These are phyloP conservation scores for Drosophila recens DNA, from an alignment of 2,888 invertebrate species.

Conservation along the genomic window DNA sequence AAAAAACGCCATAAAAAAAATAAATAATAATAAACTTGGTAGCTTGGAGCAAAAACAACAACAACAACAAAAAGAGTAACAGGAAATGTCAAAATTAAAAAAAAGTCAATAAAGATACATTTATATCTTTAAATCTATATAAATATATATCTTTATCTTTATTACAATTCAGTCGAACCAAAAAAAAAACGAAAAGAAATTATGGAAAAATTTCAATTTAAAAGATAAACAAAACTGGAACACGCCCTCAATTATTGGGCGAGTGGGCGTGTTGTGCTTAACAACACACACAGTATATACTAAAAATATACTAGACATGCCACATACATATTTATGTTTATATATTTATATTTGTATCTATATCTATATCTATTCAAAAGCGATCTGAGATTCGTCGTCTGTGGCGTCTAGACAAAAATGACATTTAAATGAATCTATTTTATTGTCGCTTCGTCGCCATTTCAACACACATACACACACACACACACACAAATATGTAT, in stretches of 20 bases:
- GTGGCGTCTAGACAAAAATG: slow-evolving; percentile 80
- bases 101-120: neutral
- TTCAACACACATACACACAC: slow-evolving; percentile 25
- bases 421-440: slow-evolving; percentile 83
- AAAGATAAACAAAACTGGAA: slow-evolving; percentile 44
- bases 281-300: slow-evolving; percentile 4
- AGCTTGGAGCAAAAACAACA: slow-evolving; percentile 17
- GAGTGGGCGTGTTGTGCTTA: slow-evolving; percentile 56
- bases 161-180: slow-evolving; percentile 18
- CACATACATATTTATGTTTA: slow-evolving; percentile 20
- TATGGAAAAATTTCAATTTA: slow-evolving; percentile 54
- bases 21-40: slow-evolving; percentile 39
- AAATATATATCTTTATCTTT: slow-evolving; percentile 14
- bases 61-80: slow-evolving; percentile 26
- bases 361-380: slow-evolving; percentile 42
- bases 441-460: slow-evolving; percentile 77
- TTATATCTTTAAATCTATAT: slow-evolving; percentile 4
- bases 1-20: slow-evolving; percentile 36
- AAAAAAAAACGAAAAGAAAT: neutral
- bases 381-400: slow-evolving; percentile 51
- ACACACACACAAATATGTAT: neutral
- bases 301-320: slow-evolving; percentile 15
- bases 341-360: slow-evolving; percentile 40
- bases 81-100: slow-evolving; percentile 42
- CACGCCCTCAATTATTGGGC: slow-evolving; percentile 51